These are phyloP conservation scores for human (Homo sapiens) DNA, from an alignment of 2,113 vertebrate species.

Conservation along the genomic window DNA sequence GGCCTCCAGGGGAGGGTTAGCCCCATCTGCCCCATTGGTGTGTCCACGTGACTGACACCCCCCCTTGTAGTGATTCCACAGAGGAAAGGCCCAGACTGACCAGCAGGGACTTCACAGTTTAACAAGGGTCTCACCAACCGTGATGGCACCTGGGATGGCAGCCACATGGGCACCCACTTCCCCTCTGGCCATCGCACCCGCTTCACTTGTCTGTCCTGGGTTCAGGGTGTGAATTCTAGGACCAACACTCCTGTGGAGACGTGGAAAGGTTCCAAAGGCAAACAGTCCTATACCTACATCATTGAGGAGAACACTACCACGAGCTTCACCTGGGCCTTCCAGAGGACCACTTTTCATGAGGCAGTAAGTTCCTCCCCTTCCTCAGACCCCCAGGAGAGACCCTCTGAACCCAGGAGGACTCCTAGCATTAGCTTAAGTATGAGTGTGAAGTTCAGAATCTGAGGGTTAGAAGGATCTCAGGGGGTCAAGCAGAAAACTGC, in stretches of 20 bases:
- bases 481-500: background rate
- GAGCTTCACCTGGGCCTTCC: conserved; percentile 96
- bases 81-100: background rate
- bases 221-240: conserved; percentile 89
- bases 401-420: background rate
- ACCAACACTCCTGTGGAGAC: conserved; percentile 89
- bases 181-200: background rate
- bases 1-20: background rate
- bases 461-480: background rate
- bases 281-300: conserved; percentile 94
- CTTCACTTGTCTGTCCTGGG: background rate
- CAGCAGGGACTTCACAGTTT: background rate
- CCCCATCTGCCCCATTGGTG: background rate
- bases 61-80: background rate
- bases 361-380: conserved; percentile 81
- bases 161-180: too few species aligned
- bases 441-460: background rate
- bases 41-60: background rate
- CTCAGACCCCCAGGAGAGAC: background rate
- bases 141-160: background rate
- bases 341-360: conserved; percentile 84
- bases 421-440: background rate
- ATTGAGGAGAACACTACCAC: conserved; percentile 89
- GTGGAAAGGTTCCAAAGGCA: conserved; percentile 90
- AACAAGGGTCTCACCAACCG: background rate